Conservation (phyloP, 2,797 vertebrate species). For the Pseudomugil gertrudae region DNA sequence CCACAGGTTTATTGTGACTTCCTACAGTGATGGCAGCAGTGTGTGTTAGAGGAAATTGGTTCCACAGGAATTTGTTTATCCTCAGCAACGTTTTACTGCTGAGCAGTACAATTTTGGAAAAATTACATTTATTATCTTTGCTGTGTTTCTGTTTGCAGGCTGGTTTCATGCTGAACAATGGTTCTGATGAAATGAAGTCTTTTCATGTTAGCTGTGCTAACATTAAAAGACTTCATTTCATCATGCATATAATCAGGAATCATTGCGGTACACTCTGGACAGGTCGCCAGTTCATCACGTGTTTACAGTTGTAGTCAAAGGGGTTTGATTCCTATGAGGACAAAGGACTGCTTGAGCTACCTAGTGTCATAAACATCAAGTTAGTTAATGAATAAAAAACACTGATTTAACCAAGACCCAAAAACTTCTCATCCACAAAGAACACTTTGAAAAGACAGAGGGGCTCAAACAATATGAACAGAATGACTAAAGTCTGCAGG, state of each 20-base stretch:
- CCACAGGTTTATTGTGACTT: neutral
- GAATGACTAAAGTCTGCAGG: too few species aligned
- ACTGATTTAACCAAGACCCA: too few species aligned
- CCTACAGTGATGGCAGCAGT: neutral
- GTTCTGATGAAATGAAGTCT: neutral
- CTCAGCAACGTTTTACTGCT: neutral
- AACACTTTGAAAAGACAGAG: too few species aligned
- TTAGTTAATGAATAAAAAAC: neutral
- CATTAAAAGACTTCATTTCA: neutral
- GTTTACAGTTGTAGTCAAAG: neutral
- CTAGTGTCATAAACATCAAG: neutral
- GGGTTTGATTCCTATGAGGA: neutral
- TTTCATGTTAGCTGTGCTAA: too few species aligned
- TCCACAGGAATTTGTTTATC: neutral
- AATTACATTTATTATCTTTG: neutral
- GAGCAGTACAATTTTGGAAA: too few species aligned
- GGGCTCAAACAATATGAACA: too few species aligned
- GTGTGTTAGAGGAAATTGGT: too few species aligned
- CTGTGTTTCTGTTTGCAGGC: neutral
- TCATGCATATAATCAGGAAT: neutral
- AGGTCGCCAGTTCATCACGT: too few species aligned
- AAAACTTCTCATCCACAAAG: too few species aligned
- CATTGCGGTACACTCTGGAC: too few species aligned
- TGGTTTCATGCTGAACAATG: neutral
- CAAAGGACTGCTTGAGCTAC: neutral